Evolutionary conservation across 2,888 invertebrate genomes (phyloP), one percentile per base, ranked within the genome.

Genomic region (Harpalus rubripes): DNA sequence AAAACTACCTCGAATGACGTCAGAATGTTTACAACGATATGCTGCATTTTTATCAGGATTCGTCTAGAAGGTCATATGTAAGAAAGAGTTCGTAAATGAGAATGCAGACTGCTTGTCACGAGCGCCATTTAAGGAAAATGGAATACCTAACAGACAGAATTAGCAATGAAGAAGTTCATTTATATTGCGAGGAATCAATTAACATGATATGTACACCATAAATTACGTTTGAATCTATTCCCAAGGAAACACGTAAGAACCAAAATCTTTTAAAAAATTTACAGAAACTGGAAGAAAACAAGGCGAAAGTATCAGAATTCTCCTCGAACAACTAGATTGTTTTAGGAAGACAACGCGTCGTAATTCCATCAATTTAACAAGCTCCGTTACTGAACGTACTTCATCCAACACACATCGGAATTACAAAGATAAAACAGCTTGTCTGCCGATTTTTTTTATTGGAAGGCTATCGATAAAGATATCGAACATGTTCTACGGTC

Each of bases 361-460:
- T 87, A 0, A 85, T 87, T 18, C 87, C 87, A 52, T 52, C 65
- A 44, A 18, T 83, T 18, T 61, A 87, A 8, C 87, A 86, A 59
- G 7, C 58, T 10, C 61, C 39, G 10, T 78, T 88, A 6, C 83
- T 87, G 18, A n/a, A 81, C 87, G 87, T 88, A 86, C 86, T 88
- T 22, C 87, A 88, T 85, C 63, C 63, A 7, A 87, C 87, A n/a
- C 88, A 88, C 83, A 58, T 87, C 22, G 87, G 88, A 16, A 87
- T 87, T 12, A 78, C 81, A 0, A 88, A 86, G 85, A 88, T 87
- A 87, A 88, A 88, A 85, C 65, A 86, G 10, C 65, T 87, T 7
- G 87, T 87, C 1, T 74, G 88, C 22, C 82, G 86, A 10, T n/a
- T 87, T 87, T 85, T 86, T 87, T 2, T 87, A 86, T 74, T 88